These are phyloP conservation scores for Todiramphus chloris DNA, from an alignment of 2,113 vertebrate genomes.

Conservation along the genomic window DNA sequence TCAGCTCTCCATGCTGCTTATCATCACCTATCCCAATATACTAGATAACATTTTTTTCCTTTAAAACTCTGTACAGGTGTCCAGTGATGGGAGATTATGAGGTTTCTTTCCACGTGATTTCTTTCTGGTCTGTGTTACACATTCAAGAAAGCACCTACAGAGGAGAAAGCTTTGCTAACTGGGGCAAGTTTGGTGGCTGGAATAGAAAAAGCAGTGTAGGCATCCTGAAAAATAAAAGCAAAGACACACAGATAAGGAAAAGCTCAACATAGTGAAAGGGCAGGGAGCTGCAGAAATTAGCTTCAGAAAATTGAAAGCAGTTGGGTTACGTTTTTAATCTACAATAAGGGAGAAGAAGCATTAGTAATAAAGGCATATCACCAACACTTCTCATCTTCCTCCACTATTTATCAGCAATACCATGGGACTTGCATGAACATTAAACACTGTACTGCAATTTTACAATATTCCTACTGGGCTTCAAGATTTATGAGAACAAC, in stretches of 20 bases:
- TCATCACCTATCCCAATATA: not conserved
- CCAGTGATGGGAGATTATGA: not conserved
- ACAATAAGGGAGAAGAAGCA: not conserved
- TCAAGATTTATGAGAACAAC: conserved; percentile 60
- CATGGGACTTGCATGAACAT: conserved; percentile 52
- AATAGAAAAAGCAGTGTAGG: conserved; percentile 70
- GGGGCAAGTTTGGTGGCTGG: conserved; percentile 64
- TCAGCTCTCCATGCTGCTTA: not conserved
- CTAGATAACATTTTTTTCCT: not conserved
- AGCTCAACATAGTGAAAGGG: not conserved
- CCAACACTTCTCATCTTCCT: conserved; percentile 10
- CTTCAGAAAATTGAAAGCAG: conserved; percentile 35
- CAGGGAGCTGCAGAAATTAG: conserved; percentile 20
- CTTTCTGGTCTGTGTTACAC: not conserved
- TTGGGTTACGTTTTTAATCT: conserved; percentile 36
- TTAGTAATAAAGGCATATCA: conserved; percentile 39
- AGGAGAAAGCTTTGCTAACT: conserved; percentile 75
- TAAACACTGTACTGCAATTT: conserved; percentile 71
- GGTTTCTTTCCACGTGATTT: not conserved
- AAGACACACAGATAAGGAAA: conserved; percentile 58
- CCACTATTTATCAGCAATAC: conserved; percentile 36
- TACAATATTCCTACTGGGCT: conserved; percentile 50
- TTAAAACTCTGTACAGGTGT: not conserved
- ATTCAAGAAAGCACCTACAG: conserved; percentile 56
- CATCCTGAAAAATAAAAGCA: conserved; percentile 78